Conservation (phyloP, 2,113 vertebrate species). For the Microcebus jonahi region DNA sequence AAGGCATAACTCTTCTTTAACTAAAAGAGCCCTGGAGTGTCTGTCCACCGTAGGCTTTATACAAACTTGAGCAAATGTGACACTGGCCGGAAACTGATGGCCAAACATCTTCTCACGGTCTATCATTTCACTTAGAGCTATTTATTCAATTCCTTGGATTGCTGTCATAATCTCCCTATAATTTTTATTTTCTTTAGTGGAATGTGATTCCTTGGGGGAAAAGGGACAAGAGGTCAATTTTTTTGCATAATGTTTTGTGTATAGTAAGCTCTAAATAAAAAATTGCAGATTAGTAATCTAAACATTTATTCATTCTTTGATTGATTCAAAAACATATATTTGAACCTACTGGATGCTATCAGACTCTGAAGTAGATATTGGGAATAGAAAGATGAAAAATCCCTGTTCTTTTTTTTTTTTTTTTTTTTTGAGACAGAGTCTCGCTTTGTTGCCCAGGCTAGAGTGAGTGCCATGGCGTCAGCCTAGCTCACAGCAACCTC, state of each 20-base stretch:
- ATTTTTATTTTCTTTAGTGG: constrained; percentile 47
- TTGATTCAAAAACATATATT: neutral
- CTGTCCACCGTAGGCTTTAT: neutral
- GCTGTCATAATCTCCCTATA: neutral
- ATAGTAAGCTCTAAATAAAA: neutral
- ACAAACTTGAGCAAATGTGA: constrained; percentile 16
- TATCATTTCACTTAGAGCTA: neutral
- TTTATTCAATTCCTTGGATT: constrained; percentile 41
- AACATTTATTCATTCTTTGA: constrained; percentile 25
- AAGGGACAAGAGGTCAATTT: neutral
- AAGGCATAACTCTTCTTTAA: neutral
- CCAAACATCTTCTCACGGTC: neutral
- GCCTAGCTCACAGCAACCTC: too few species aligned
- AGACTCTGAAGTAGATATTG: neutral
- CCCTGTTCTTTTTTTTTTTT: neutral
- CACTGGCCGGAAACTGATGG: neutral
- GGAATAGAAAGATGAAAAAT: neutral
- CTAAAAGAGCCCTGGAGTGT: neutral
- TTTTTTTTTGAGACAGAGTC: too few species aligned
- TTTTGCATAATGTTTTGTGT: neutral
- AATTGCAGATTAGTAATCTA: neutral
- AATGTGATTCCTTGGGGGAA: neutral
- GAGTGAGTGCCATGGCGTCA: too few species aligned
- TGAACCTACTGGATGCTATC: neutral
- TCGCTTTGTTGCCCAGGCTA: too few species aligned